Evolutionary conservation across 2,888 invertebrate genomes (phyloP).

Genomic region (Athripsodes cinereus): DNA sequence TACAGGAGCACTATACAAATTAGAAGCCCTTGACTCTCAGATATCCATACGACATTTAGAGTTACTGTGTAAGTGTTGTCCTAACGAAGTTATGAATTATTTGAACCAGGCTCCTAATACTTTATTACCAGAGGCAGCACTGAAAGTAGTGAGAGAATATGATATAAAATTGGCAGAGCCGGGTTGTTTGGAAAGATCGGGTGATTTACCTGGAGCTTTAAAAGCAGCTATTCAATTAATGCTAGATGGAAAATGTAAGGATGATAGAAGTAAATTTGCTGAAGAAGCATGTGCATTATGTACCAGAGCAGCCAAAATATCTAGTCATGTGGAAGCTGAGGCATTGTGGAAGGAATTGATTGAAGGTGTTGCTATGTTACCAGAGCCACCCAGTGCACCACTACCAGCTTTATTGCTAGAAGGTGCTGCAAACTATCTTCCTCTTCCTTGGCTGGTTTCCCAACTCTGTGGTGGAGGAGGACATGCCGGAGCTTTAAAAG

Average conservation of each 20-base stretch:
- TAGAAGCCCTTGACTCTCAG: constrained; percentile 35
- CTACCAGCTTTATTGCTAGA: constrained; percentile 36
- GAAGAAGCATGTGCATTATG: constrained; percentile 37
- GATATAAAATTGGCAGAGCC: constrained; percentile 39
- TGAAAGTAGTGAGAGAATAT: constrained; percentile 35
- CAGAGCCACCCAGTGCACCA: constrained; percentile 22
- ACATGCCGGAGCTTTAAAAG: constrained; percentile 23
- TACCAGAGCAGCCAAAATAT: constrained; percentile 31
- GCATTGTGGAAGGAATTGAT: constrained; percentile 23
- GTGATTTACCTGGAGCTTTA: constrained; percentile 40
- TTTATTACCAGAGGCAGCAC: constrained; percentile 42
- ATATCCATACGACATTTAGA: constrained; percentile 37
- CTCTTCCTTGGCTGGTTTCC: constrained; percentile 34
- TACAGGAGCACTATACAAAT: constrained; percentile 34
- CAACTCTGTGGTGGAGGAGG: constrained; percentile 31
- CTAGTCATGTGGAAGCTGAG: constrained; percentile 30
- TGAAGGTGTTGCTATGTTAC: constrained; percentile 21
- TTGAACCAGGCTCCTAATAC: constrained; percentile 36
- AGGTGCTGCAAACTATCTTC: constrained; percentile 37
- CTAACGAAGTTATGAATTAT: constrained; percentile 35
- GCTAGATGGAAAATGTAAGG: constrained; percentile 21
- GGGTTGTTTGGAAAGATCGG: constrained; percentile 40
- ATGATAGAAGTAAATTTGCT: constrained; percentile 29
- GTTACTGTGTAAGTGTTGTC: constrained; percentile 35
- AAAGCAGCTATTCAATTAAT: constrained; percentile 35